phyloP scores from a whole-genome alignment of 2,113 vertebrate species.

The Malurus elegans region DNA sequence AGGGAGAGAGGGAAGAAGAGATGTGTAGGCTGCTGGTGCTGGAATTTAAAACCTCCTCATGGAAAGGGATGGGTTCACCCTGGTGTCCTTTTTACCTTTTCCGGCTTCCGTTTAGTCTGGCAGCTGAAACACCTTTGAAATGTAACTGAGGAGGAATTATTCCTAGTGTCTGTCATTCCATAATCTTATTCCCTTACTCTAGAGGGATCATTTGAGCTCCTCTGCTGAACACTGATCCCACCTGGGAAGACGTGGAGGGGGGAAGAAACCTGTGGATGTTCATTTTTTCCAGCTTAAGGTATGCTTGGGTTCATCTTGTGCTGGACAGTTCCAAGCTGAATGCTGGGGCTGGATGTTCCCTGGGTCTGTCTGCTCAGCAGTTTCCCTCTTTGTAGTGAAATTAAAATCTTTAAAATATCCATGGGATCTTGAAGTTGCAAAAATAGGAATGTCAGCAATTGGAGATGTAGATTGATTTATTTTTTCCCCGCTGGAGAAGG shows the following conservation, averaged over 20 bases:
- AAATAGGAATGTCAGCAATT: no score
- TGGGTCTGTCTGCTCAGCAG: neutral
- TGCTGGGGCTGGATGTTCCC: neutral
- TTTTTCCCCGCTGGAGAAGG: neutral
- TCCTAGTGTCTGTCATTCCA: neutral
- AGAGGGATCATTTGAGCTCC: neutral
- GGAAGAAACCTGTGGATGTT: neutral
- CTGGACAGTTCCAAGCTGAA: neutral
- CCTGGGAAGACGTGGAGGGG: neutral
- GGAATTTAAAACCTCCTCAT: neutral
- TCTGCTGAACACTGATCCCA: neutral
- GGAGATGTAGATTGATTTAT: neutral
- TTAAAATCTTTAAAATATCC: neutral
- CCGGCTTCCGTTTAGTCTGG: neutral
- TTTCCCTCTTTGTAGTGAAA: neutral
- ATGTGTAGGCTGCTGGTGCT: neutral
- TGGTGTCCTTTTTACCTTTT: neutral
- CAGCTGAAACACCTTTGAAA: neutral
- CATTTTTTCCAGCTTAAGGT: neutral
- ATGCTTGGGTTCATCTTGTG: neutral
- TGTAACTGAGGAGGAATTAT: neutral
- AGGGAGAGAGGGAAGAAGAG: neutral
- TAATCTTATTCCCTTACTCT: neutral
- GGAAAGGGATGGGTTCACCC: neutral
- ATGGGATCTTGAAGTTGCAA: neutral